Conservation (phyloP, 2,113 vertebrate genomes). For the Ciconia stormi region DNA sequence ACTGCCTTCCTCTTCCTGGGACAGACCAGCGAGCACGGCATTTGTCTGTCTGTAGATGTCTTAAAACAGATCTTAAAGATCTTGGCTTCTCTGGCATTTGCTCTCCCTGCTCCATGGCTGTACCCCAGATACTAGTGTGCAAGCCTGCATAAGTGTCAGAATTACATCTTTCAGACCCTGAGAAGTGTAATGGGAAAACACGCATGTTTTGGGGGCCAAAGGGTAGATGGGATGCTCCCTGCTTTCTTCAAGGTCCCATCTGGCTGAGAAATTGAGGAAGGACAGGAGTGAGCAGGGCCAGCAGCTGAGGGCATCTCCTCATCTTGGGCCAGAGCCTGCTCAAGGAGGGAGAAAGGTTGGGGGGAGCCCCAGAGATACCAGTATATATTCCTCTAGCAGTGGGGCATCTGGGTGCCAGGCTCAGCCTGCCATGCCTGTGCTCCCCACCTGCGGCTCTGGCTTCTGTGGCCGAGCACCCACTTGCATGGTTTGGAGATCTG, state of each 20-base stretch:
- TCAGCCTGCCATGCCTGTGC: not conserved
- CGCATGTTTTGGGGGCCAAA: not conserved
- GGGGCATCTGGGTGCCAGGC: not conserved
- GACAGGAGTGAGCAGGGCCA: not conserved
- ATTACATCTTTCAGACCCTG: not conserved
- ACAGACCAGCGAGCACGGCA: rapidly evolving
- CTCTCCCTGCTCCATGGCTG: not conserved
- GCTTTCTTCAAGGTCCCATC: not conserved
- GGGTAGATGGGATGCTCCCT: not conserved
- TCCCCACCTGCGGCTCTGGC: not conserved
- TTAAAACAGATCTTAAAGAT: not conserved
- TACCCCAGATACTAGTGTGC: rapidly evolving
- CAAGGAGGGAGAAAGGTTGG: not conserved
- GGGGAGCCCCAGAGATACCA: not conserved
- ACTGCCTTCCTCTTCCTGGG: not conserved
- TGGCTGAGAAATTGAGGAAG: not conserved
- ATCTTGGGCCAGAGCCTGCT: not conserved
- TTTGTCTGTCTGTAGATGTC: not conserved
- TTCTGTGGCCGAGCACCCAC: not conserved
- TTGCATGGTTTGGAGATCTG: not conserved
- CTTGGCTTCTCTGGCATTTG: not conserved
- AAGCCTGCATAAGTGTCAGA: not conserved
- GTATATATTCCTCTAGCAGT: not conserved
- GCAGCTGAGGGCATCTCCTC: not conserved
- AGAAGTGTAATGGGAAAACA: not conserved